These are phyloP conservation scores for Hylaeus volcanicus DNA, from an alignment of 1,140 invertebrate genomes.

Conservation along the genomic window DNA sequence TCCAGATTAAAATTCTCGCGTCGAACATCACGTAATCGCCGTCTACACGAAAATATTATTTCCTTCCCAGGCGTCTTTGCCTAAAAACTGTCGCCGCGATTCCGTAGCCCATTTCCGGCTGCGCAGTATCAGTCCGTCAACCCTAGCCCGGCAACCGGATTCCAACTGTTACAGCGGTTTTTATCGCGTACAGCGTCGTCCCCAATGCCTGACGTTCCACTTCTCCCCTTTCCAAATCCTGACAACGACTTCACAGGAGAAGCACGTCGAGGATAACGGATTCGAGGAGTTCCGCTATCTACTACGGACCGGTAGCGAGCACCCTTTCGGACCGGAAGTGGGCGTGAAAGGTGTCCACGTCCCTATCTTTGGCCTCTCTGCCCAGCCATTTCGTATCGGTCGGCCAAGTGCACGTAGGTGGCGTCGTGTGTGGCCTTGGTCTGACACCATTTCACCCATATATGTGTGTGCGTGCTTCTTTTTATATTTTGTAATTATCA, in stretches of 20 bases:
- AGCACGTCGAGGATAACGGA: slow-evolving; percentile 34
- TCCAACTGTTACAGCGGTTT: slow-evolving; percentile 15
- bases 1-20: too few species aligned
- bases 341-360: slow-evolving; percentile 69
- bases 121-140: slow-evolving; percentile 15
- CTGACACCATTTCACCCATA: neutral
- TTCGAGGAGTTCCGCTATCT: slow-evolving; percentile 40
- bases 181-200: slow-evolving; percentile 12
- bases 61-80: neutral
- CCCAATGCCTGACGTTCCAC: slow-evolving; percentile 1
- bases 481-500: too few species aligned
- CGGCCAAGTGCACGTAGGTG: slow-evolving; percentile 59
- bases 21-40: too few species aligned
- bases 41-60: neutral
- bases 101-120: neutral
- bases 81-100: slow-evolving; percentile 1
- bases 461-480: too few species aligned
- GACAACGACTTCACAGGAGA: slow-evolving; percentile 5
- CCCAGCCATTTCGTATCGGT: slow-evolving; percentile 46
- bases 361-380: slow-evolving; percentile 64
- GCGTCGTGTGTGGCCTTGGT: slow-evolving; percentile 9
- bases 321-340: slow-evolving; percentile 68
- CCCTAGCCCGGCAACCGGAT: slow-evolving; percentile 2
- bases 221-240: neutral
- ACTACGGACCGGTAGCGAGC: slow-evolving; percentile 38